Evolutionary conservation across 2,797 vertebrate genomes (phyloP).

Genomic region (Lophotriccus pileatus): DNA sequence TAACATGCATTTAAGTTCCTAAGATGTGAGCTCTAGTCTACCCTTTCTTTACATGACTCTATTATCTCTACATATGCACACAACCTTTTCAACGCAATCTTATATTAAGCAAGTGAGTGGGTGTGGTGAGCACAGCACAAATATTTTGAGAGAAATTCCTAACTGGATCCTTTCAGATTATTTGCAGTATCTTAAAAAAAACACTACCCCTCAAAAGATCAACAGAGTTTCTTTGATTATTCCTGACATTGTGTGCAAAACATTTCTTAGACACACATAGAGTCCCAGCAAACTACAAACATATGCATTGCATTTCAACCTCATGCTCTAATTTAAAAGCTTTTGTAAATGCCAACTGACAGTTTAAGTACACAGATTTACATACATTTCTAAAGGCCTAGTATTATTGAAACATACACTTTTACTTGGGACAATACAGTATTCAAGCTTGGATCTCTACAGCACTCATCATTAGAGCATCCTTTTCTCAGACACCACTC

Average conservation of each 20-base stretch:
- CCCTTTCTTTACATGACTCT: not conserved
- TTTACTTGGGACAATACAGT: not conserved
- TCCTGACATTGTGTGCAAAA: not conserved
- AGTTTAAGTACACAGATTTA: not conserved
- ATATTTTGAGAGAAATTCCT: constrained; percentile 46
- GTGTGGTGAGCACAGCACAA: constrained; percentile 4
- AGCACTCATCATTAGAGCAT: not conserved
- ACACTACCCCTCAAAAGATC: not conserved
- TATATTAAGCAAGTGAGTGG: not conserved
- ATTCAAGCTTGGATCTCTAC: not conserved
- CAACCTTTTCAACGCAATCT: not conserved
- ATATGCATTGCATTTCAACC: not conserved
- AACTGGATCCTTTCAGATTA: constrained; percentile 12
- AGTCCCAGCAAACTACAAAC: not conserved
- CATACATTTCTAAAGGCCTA: not conserved
- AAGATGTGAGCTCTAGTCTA: not conserved
- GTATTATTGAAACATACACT: not conserved
- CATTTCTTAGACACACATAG: not conserved
- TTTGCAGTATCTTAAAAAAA: not conserved
- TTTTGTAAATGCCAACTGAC: not conserved
- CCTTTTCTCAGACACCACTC: not conserved
- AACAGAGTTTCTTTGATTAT: not conserved
- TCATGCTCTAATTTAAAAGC: not conserved
- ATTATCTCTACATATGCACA: not conserved
- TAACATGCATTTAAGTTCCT: not conserved